These are phyloP conservation scores for Chrysomallon squamiferum DNA, from an alignment of 1,140 invertebrate genomes.

Conservation along the genomic window DNA sequence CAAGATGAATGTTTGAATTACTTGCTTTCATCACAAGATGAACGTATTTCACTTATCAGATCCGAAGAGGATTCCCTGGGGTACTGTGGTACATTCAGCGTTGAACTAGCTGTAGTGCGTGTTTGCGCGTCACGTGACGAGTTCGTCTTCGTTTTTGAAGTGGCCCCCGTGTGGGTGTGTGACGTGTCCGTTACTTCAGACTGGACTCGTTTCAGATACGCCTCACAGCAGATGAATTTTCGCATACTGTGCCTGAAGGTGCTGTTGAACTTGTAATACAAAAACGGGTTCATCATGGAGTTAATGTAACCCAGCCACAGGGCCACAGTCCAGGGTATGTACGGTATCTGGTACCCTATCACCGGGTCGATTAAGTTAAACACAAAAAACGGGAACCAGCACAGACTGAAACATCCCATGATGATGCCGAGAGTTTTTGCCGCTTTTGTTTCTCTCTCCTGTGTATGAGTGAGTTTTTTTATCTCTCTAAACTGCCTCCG, in stretches of 20 bases:
- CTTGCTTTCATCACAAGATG: no score
- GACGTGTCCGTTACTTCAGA: conserved; percentile 45
- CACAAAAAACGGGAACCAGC: conserved; percentile 63
- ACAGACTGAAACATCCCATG: conserved; percentile 60
- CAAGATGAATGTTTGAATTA: no score
- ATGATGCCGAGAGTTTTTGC: conserved; percentile 67
- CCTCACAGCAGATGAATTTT: conserved; percentile 47
- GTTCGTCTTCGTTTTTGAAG: no score
- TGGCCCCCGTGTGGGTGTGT: no score
- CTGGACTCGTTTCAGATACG: conserved; percentile 45
- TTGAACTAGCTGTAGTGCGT: no score
- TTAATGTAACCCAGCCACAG: conserved; percentile 83
- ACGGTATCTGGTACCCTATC: conserved; percentile 47
- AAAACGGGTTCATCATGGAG: conserved; percentile 83
- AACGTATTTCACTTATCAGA: no score
- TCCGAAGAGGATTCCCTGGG: no score
- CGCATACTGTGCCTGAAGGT: conserved; percentile 89
- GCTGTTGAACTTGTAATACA: conserved; percentile 88
- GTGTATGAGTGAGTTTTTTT: no score
- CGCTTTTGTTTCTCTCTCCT: conserved; percentile 64
- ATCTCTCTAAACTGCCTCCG: no score
- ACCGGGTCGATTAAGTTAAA: conserved; percentile 59
- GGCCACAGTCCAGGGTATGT: conserved; percentile 43
- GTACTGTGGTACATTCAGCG: no score
- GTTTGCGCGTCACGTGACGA: no score